Evolutionary conservation across 1,140 invertebrate species (phyloP).

Genomic region (Trachelipus rathkii): DNA sequence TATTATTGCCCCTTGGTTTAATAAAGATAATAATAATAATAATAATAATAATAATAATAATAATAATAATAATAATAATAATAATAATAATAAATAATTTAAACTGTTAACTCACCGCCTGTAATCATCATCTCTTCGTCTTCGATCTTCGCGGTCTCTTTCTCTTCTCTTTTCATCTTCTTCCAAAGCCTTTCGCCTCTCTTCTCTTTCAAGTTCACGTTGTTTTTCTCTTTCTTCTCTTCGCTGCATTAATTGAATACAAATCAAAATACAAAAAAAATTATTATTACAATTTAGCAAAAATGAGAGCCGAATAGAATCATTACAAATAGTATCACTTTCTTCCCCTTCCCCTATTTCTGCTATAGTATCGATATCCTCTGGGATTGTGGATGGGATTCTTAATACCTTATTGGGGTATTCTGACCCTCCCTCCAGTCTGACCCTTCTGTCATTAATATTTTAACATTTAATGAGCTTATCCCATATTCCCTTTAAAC

Average conservation of each 20-base stretch:
- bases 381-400: too few species aligned
- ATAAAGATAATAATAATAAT: too few species aligned
- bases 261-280: not conserved
- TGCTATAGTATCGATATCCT: slow-evolving; percentile 7
- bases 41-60: not conserved
- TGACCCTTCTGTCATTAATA: too few species aligned
- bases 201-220: slow-evolving; percentile 43
- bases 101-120: not conserved
- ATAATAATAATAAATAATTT: slow-evolving; percentile 14
- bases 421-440: too few species aligned
- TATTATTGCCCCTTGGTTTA: too few species aligned
- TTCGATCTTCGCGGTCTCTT: slow-evolving; percentile 32
- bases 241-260: slow-evolving; percentile 24
- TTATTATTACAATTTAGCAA: not conserved
- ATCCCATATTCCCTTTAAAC: too few species aligned
- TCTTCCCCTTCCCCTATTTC: not conserved
- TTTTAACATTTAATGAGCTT: too few species aligned
- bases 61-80: not conserved
- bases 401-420: too few species aligned
- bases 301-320: not conserved
- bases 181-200: slow-evolving; percentile 32
- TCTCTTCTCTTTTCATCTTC: slow-evolving; percentile 42
- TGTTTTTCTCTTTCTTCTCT: slow-evolving; percentile 42
- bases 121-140: slow-evolving; percentile 35
- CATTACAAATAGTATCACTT: not conserved